These are phyloP conservation scores for Hemiscyllium ocellatum DNA, from an alignment of 2,113 vertebrate genomes.

Conservation along the genomic window DNA sequence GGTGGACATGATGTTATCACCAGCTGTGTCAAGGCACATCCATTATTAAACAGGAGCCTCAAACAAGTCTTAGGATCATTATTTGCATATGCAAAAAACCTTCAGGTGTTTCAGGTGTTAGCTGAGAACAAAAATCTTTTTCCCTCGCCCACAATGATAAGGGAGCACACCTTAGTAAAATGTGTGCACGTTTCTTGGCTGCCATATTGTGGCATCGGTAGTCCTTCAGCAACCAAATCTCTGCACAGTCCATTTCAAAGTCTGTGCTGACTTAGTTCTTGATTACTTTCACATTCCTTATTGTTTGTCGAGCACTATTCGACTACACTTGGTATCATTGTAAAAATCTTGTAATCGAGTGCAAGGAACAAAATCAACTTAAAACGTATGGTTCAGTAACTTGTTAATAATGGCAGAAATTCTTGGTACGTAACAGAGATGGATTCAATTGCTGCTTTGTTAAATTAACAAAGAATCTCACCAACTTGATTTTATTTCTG, in stretches of 20 bases:
- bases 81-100: not conserved
- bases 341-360: not conserved
- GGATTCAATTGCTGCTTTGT: not conserved
- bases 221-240: not conserved
- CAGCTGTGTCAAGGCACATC: not conserved
- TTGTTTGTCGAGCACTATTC: not conserved
- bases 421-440: not conserved
- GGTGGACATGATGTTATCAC: not conserved
- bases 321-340: not conserved
- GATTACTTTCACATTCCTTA: not conserved
- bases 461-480: not conserved
- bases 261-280: not conserved
- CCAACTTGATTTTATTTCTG: not conserved
- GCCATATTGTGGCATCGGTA: not conserved
- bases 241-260: not conserved
- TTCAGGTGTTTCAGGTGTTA: not conserved
- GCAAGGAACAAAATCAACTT: not conserved
- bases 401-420: not conserved
- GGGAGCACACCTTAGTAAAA: not conserved
- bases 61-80: not conserved
- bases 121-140: not conserved
- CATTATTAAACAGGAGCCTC: not conserved
- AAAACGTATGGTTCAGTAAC: not conserved
- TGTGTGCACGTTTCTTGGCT: not conserved
- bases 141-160: not conserved